Evolutionary conservation across 1,140 invertebrate genomes (phyloP).

Genomic region (Homalodisca vitripennis): DNA sequence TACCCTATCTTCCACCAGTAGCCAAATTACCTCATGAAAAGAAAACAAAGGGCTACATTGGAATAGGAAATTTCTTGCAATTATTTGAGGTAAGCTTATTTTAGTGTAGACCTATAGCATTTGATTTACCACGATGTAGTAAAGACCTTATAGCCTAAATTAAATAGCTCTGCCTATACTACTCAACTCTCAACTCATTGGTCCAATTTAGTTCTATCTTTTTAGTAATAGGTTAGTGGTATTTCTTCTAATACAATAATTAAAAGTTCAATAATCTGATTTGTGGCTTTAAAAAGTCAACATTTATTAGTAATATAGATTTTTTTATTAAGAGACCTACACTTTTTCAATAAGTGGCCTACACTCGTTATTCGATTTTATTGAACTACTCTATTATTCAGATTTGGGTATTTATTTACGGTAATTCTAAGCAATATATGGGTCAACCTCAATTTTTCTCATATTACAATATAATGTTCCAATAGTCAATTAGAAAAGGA

Average conservation of each 20-base stretch:
- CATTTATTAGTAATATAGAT: too few species aligned
- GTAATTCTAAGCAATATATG: too few species aligned
- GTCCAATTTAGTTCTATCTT: neutral
- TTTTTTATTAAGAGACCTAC: too few species aligned
- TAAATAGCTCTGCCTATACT: neutral
- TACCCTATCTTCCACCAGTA: conserved; percentile 90
- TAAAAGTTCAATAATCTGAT: neutral
- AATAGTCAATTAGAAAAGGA: too few species aligned
- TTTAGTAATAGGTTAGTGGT: neutral
- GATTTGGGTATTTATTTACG: too few species aligned
- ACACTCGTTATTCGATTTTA: too few species aligned
- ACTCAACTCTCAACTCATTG: neutral
- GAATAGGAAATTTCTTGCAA: conserved; percentile 82
- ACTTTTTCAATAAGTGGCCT: too few species aligned
- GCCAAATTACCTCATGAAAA: conserved; percentile 96
- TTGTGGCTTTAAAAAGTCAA: neutral
- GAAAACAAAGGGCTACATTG: conserved; percentile 85
- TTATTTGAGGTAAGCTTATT: conserved; percentile 81
- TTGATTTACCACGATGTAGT: neutral
- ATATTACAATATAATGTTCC: too few species aligned
- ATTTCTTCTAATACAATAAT: neutral
- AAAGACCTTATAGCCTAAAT: neutral
- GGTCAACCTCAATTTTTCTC: too few species aligned
- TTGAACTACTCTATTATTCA: too few species aligned
- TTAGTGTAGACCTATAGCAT: too few species aligned